Conservation (phyloP, 1,140 invertebrate genomes). For the Heliconius eleuchia region DNA sequence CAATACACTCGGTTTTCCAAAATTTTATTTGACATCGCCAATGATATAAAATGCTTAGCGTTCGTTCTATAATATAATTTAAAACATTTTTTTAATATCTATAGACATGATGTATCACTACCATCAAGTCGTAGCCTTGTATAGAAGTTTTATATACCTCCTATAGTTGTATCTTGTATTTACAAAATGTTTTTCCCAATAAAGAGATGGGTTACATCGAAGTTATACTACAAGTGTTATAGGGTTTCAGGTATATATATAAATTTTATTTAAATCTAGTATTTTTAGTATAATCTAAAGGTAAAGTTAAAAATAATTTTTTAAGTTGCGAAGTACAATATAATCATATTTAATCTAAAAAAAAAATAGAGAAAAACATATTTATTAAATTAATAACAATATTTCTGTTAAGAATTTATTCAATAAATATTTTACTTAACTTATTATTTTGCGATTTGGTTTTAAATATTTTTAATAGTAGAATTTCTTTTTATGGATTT, state of each 20-base stretch:
- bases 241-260: conserved; percentile 16
- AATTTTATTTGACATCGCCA: no score
- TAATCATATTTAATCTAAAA: no score
- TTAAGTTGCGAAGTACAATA: no score
- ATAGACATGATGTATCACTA: background rate
- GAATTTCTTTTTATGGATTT: no score
- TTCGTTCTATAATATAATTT: background rate
- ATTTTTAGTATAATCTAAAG: no score
- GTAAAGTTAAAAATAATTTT: no score
- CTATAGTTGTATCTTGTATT: background rate
- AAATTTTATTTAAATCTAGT: background rate
- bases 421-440: no score
- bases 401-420: no score
- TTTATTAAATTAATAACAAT: no score
- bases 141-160: background rate
- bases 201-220: background rate
- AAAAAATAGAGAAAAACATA: no score
- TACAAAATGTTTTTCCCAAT: background rate
- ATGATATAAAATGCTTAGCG: background rate
- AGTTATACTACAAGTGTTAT: conserved; percentile 6
- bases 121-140: background rate
- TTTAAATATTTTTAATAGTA: no score
- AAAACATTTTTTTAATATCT: background rate
- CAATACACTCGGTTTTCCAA: background rate
- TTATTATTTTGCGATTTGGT: no score